Evolutionary conservation across 2,797 vertebrate species (phyloP).

Genomic region (Carduelis carduelis): DNA sequence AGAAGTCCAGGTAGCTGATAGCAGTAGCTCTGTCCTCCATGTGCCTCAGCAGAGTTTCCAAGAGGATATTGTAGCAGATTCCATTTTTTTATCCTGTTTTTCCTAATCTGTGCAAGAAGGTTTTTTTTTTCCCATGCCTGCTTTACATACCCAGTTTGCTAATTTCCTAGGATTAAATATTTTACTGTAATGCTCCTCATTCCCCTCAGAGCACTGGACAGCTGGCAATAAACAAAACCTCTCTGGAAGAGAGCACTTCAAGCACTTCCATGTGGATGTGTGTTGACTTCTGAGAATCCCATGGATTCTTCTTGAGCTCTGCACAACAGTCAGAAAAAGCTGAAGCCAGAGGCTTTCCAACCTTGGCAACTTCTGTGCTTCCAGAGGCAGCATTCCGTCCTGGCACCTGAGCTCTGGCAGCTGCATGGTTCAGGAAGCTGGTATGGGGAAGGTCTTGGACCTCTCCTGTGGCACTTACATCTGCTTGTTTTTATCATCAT

Average conservation of each 20-base stretch:
- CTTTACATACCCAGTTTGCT: conserved; percentile 11
- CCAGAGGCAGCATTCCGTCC: neutral
- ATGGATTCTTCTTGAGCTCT: neutral
- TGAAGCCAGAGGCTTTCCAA: neutral
- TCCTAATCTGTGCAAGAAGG: neutral
- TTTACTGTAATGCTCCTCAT: conserved; percentile 37
- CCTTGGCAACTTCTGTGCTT: neutral
- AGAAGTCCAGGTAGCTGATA: neutral
- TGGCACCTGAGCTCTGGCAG: neutral
- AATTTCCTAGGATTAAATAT: conserved; percentile 21
- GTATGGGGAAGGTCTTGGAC: neutral
- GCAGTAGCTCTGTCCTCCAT: neutral
- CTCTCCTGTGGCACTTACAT: neutral
- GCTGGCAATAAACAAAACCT: neutral
- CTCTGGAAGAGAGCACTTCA: neutral
- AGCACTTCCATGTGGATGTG: neutral
- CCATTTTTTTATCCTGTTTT: neutral
- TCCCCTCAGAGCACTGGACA: neutral
- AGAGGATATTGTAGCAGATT: neutral
- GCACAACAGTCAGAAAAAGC: neutral
- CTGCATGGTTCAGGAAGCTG: neutral
- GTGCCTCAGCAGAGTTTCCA: neutral
- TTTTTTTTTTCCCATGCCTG: neutral
- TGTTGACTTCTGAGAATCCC: neutral
- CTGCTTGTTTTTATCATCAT: neutral